Evolutionary conservation across 23 tunicate species (phyloP).

Genomic region (Botrylloides violaceus): DNA sequence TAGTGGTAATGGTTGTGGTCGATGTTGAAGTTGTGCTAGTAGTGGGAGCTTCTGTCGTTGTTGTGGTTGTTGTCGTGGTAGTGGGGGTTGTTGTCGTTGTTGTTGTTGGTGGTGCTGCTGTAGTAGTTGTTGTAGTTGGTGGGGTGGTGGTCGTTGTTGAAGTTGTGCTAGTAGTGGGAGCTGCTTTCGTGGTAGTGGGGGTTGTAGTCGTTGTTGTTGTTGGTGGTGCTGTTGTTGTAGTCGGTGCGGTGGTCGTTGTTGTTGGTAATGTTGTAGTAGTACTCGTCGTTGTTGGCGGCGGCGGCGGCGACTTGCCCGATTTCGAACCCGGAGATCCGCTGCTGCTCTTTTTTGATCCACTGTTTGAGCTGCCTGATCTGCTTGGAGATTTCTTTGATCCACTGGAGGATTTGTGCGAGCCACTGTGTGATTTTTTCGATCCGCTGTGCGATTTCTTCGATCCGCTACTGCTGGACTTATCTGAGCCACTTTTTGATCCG

Average conservation of each 20-base stretch:
- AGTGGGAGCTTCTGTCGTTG: background rate
- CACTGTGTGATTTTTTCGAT: background rate
- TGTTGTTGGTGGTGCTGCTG: background rate
- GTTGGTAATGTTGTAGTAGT: background rate
- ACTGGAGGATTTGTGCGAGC: background rate
- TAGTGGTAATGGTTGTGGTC: conserved; percentile 11
- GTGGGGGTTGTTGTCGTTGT: conserved; percentile 2
- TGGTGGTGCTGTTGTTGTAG: background rate
- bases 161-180: background rate
- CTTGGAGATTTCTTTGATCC: background rate
- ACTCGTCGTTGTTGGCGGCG: background rate
- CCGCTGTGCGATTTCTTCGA: background rate
- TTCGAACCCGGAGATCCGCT: background rate
- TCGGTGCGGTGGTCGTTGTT: background rate
- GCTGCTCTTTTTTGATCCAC: background rate
- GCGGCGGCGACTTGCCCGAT: too few species aligned
- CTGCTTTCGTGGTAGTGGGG: conserved; percentile 1
- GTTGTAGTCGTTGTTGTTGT: conserved; percentile 7
- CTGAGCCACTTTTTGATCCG: background rate
- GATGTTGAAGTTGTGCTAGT: background rate
- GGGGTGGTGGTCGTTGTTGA: conserved; percentile 1
- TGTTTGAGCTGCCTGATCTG: background rate
- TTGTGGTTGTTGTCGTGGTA: background rate
- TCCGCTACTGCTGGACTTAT: background rate
- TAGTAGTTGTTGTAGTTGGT: conserved; percentile 3